Conservation (phyloP, 2,888 invertebrate species). For the Rotaria socialis region DNA sequence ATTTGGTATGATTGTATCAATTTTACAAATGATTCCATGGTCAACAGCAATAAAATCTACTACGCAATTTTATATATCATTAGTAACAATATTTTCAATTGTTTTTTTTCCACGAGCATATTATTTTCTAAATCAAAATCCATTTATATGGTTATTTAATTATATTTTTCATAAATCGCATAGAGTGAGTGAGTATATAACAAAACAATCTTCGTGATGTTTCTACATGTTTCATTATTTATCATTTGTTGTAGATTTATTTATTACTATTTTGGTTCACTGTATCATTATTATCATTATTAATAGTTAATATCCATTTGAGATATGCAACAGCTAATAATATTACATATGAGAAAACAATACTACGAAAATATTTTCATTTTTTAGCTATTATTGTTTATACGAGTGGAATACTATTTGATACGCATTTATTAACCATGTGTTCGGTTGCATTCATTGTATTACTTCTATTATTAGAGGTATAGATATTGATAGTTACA, state of each 20-base stretch:
- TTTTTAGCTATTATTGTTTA: constrained; percentile 32
- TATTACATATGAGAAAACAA: not conserved
- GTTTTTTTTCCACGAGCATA: constrained; percentile 38
- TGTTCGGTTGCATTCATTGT: constrained; percentile 32
- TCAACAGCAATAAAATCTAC: not conserved
- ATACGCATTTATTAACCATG: constrained; percentile 9
- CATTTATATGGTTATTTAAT: constrained; percentile 42
- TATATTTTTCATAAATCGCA: constrained; percentile 28
- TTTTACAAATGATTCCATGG: not conserved
- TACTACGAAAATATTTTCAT: constrained; percentile 28
- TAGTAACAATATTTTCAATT: not conserved
- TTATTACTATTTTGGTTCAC: not conserved
- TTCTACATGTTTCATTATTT: not conserved
- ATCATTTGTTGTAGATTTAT: not conserved
- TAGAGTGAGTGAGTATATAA: constrained; percentile 35
- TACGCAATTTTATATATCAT: not conserved
- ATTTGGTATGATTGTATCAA: constrained; percentile 34
- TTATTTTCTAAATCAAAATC: constrained; percentile 27
- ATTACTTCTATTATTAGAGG: constrained; percentile 1
- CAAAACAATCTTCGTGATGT: not conserved
- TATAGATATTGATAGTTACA: not conserved
- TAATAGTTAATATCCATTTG: not conserved
- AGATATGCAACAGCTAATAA: not conserved
- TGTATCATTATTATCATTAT: not conserved
- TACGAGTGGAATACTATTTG: constrained; percentile 34